Evolutionary conservation across 30 jellyfish, hydroid and myxozoan genomes (phyloP), one percentile per base, ranked within the genome.

Genomic region (Chironex yamaguchii): DNA sequence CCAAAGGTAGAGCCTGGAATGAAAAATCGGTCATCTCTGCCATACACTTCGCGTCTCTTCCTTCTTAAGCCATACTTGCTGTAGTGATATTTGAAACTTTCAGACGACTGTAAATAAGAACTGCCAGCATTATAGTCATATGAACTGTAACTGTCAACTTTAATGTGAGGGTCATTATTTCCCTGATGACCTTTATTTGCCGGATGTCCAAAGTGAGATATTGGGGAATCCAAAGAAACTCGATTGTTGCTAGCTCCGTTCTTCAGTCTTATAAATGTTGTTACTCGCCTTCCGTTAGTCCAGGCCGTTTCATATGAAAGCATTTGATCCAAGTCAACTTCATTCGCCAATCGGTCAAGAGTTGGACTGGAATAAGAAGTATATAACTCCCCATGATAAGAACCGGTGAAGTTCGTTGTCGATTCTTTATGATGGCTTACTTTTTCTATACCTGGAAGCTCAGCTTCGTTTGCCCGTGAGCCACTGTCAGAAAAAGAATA

Each of bases 231-330:
- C n/a, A n/a, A n/a, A n/a, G n/a, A n/a, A 2, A n/a, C 11, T 0
- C 28, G 29, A 22, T 20, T 30, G 28, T 52, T 24, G 58, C 31
- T 11, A 9, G 28, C 20, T 36, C 31, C 24, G 3, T 73, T 72
- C 9, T 84, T 76, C 3, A 94, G 21, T 34, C 79, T 79, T 2
- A 95, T 90, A 34, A 64, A 76, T 3, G 99, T 95, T 6, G 97
- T 90, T 23, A 87, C 71, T 52, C 97, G 68, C 86, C 65, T 79
- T 3, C 99, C 99, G 21, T 75, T 85, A 28, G 91, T 81, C 94
- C 97, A 76, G 6, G 85, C 91, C 1, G 99, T 95, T 54, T 95
- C 99, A 75, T 92, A 95, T 13, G 99, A 89, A 36, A 95, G 69
- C 1, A 72, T 82, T 65, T 82, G 63, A 22, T 96, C 84, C 62